Base-by-base conservation (phyloP, 2,797 vertebrate species). In the Esox masquinongy region DNA sequence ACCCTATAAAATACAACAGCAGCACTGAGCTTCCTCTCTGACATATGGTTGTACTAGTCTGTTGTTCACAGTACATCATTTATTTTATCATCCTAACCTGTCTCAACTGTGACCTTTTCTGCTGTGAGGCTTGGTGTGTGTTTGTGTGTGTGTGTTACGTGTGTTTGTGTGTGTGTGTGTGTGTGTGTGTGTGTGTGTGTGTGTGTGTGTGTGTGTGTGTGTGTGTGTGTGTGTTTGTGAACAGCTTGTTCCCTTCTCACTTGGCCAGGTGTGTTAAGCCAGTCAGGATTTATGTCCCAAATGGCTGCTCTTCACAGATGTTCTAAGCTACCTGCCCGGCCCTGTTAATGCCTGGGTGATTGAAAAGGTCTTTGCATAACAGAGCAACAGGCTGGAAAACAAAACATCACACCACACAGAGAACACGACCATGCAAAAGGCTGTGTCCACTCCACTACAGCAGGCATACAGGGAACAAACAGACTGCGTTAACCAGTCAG, bases 141-240 rank as follows among this genome's bases (percentile, higher is more conserved):
- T 43, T 1, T 43, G 39, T 43, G 39, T 43, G 39, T 43, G 39
- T 64, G 14, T 64, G 24, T 64, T n/a, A n/a, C n/a, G n/a, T n/a
- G n/a, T n/a, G n/a, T n/a, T n/a, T n/a, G n/a, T 39, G 36, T 39
- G 36, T 39, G 36, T 39, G 36, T 39, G 36, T 61, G 51, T 56
- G 51, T 56, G 53, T 4, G 53, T 59, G 53, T 59, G 53, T 59
- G 53, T 59, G 53, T 59, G 53, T 59, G 53, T 59, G 53, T 59
- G 53, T 59, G 53, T 59, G 53, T 59, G 53, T 59, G 53, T 43
- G 39, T 43, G 39, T 43, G 39, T 43, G 39, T 43, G 39, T 43
- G 39, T 43, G 39, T 43, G 39, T 43, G 39, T 43, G 39, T 43
- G 39, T 43, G 39, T 64, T 3, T 64, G 24, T 64, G 61, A 29